Conservation (phyloP, 2,797 vertebrate species). For the Carapus acus region DNA sequence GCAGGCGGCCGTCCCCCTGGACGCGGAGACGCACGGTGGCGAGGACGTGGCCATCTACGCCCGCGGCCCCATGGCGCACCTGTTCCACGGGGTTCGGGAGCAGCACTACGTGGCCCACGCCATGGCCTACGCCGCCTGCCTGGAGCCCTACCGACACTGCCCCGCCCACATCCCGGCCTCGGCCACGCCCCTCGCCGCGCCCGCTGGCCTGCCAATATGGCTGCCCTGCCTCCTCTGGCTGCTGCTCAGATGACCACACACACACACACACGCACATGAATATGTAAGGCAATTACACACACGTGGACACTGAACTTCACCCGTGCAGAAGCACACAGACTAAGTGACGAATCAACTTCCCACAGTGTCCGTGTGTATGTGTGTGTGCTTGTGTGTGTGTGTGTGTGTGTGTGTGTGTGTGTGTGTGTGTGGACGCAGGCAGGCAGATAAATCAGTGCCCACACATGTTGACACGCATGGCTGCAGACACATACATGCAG, state of each 20-base stretch:
- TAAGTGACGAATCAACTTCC: conserved; percentile 14
- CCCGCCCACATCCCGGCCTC: conserved; percentile 49
- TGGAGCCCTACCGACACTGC: conserved; percentile 76
- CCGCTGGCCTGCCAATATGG: conserved; percentile 38
- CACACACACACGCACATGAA: neutral
- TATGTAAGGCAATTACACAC: conserved; percentile 18
- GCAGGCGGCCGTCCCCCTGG: conserved; percentile 77
- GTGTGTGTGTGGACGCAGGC: neutral
- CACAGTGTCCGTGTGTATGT: too few species aligned
- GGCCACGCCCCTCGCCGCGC: conserved; percentile 6
- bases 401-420: too few species aligned
- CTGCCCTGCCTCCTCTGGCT: conserved; percentile 52
- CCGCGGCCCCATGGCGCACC: conserved; percentile 80
- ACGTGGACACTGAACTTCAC: conserved; percentile 23
- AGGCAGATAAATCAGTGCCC: neutral
- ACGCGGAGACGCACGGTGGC: conserved; percentile 77
- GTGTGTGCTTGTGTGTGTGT: too few species aligned
- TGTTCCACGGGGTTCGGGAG: conserved; percentile 80
- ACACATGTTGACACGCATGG: too few species aligned
- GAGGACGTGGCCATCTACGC: conserved; percentile 83
- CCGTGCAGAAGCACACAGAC: conserved; percentile 8
- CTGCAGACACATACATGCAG: too few species aligned
- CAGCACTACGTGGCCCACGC: conserved; percentile 81
- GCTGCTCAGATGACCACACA: conserved; percentile 65
- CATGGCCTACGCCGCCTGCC: conserved; percentile 78